Conservation (phyloP, 2,888 invertebrate genomes). For the Automeris io region DNA sequence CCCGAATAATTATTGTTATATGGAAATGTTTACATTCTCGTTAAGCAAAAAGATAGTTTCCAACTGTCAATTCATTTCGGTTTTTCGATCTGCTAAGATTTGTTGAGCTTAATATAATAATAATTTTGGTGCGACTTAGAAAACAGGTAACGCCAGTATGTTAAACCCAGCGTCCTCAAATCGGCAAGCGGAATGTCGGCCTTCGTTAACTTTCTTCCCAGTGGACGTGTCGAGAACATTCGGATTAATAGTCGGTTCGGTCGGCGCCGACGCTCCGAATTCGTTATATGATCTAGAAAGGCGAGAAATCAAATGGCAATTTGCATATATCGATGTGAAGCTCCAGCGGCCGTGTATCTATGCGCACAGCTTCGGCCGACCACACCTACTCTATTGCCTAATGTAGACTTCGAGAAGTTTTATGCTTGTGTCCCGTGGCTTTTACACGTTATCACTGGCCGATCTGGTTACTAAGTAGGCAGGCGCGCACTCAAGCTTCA, state of each 20-base stretch:
- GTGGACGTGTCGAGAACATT: background rate
- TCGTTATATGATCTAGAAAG: background rate
- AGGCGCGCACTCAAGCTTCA: constrained; percentile 3
- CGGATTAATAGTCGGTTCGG: background rate
- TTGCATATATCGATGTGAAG: background rate
- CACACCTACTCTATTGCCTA: constrained; percentile 1
- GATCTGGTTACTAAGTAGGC: constrained; percentile 3
- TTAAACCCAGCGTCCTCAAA: no score
- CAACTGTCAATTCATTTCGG: no score
- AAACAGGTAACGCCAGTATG: no score
- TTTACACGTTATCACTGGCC: constrained; percentile 4
- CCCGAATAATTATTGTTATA: no score
- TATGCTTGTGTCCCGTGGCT: constrained; percentile 5
- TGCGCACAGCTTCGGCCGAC: background rate
- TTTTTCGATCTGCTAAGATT: no score
- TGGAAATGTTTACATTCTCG: no score
- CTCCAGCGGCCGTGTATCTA: background rate
- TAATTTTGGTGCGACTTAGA: no score
- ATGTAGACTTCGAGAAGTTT: constrained; percentile 5
- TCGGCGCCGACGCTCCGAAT: no score
- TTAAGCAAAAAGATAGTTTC: no score
- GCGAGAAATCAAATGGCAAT: background rate
- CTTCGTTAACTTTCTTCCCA: background rate
- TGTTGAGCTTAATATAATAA: no score
- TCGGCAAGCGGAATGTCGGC: background rate